These are phyloP conservation scores for Phainopepla nitens DNA, from an alignment of 2,113 vertebrate species.

Conservation along the genomic window DNA sequence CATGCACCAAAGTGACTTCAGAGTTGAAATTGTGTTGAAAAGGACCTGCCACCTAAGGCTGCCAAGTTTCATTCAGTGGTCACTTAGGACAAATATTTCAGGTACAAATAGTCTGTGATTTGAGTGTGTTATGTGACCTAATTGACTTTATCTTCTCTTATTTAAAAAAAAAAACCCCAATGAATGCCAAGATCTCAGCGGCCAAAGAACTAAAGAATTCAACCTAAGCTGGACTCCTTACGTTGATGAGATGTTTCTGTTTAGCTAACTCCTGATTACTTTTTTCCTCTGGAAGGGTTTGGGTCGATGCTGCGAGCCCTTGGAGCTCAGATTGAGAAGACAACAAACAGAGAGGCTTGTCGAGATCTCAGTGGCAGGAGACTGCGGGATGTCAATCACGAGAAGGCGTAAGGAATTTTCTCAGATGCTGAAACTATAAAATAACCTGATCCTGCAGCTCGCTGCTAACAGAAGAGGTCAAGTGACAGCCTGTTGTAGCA, in stretches of 20 bases:
- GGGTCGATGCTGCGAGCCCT: conserved; percentile 96
- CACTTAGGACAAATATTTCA: background rate
- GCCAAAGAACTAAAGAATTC: background rate
- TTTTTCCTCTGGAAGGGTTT: conserved; percentile 76
- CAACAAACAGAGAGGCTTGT: conserved; percentile 94
- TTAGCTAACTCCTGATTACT: background rate
- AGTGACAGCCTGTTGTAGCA: background rate
- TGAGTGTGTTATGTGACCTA: background rate
- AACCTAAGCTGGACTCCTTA: background rate
- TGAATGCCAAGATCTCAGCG: background rate
- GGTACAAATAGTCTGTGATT: background rate
- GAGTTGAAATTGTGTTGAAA: background rate
- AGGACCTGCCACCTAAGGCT: background rate
- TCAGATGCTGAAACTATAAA: background rate
- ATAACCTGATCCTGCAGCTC: background rate
- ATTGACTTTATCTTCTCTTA: background rate
- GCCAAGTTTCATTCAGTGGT: rapidly evolving
- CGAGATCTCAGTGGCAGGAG: conserved; percentile 92
- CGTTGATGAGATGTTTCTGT: background rate
- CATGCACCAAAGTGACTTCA: background rate
- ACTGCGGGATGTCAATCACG: conserved; percentile 94
- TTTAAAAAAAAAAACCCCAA: background rate
- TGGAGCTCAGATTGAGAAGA: conserved; percentile 98
- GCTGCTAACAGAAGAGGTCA: background rate
- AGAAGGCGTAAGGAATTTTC: conserved; percentile 86